Evolutionary conservation across 2,888 invertebrate genomes (phyloP).

Genomic region (Fissipunctia ypsillon): DNA sequence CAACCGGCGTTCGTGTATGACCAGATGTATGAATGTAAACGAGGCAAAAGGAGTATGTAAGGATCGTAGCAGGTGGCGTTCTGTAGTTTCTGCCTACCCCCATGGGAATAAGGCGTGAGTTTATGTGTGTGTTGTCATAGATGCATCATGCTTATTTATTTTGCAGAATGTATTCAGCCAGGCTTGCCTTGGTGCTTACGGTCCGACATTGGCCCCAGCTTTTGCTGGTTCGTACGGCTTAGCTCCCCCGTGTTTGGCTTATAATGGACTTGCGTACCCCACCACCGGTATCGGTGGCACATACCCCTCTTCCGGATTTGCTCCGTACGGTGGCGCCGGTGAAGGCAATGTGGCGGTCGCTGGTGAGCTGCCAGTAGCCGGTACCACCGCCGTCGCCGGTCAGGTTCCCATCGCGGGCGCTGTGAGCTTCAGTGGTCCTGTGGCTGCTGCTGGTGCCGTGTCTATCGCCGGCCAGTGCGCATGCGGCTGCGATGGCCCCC

Average conservation of each 20-base stretch:
- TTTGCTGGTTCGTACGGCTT: conserved; percentile 6
- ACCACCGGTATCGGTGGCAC: background rate
- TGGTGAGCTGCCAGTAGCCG: conserved; percentile 65
- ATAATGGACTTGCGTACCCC: conserved; percentile 12
- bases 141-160: too few relatives aligned
- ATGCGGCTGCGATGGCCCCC: conserved; percentile 57
- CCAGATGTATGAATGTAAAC: too few relatives aligned
- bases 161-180: background rate
- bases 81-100: too few relatives aligned
- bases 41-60: too few relatives aligned
- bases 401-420: conserved; percentile 70
- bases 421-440: conserved; percentile 65
- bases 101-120: too few relatives aligned
- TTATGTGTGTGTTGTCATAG: too few relatives aligned
- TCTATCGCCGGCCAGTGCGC: conserved; percentile 65
- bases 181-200: conserved; percentile 10
- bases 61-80: too few relatives aligned
- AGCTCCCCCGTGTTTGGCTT: background rate
- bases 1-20: too few relatives aligned
- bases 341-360: conserved; percentile 59
- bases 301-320: background rate
- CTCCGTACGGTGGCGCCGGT: conserved; percentile 51
- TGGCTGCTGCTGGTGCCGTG: conserved; percentile 66
- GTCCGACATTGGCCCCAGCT: conserved; percentile 1
- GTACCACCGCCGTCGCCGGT: conserved; percentile 68